Evolutionary conservation across 2,113 vertebrate genomes (phyloP).

Genomic region (Ranitomeya imitator): DNA sequence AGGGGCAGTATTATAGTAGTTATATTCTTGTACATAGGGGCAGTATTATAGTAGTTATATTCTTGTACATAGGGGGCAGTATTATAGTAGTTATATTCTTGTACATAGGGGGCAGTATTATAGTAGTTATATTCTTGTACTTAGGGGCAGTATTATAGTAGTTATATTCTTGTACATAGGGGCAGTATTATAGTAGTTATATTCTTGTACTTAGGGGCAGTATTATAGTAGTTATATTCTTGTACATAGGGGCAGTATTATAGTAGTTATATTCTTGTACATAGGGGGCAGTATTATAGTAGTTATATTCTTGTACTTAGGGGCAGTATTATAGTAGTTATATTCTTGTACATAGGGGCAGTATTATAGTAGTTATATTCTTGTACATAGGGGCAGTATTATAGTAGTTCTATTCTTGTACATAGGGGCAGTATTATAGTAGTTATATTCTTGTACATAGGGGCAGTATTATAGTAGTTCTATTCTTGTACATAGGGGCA

Average conservation of each 20-base stretch:
- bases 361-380: not conserved
- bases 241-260: not conserved
- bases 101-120: not conserved
- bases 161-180: not conserved
- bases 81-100: not conserved
- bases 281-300: not conserved
- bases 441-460: not conserved
- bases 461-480: not conserved
- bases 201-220: not conserved
- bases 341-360: not conserved
- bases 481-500: not conserved
- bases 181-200: not conserved
- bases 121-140: not conserved
- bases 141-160: no score
- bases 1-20: not conserved
- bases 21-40: not conserved
- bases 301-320: not conserved
- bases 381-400: not conserved
- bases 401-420: not conserved
- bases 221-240: not conserved
- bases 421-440: not conserved
- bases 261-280: not conserved
- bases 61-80: not conserved
- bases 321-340: not conserved
- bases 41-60: not conserved